Evolutionary conservation across 1,140 invertebrate species (phyloP), one percentile per base, ranked within the genome.

Genomic region (Lepidostoma basale): DNA sequence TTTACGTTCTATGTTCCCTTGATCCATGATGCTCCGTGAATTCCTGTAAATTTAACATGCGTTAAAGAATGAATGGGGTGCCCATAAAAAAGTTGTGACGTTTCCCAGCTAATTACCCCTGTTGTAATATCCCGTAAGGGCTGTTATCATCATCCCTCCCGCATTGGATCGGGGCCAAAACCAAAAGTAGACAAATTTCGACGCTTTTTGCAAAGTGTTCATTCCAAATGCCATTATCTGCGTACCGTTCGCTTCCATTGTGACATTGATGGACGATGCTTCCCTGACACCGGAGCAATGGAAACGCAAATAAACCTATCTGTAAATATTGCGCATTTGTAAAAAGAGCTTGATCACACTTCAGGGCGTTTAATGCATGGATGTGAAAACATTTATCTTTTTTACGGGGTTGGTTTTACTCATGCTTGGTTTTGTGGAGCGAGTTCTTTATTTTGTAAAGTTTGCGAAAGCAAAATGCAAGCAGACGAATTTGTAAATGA

Each of bases 171-270:
- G 23, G 25, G 26, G 49, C 49, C 23, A 54, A 54, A 54, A 54
- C 49, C 49, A 54, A 54, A 54, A 54, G 49, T 30, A 54, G 14
- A 54, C 49, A 33, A 54, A 54, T 54, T 54, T n/a, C 26, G 49
- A 30, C 25, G n/a, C 49, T 54, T 54, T 28, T 54, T 54, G 26
- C 20, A 30, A 54, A 54, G 23, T 54, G 26, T 54, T 54, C 49
- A 54, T 54, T 54, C 49, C 49, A 18, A 30, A 28, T 54, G 25
- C 25, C 49, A 54, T 54, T 54, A 54, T 30, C 45, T 49, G 45
- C 45, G 45, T 26, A n/a, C 45, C 45, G 4, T 49, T 49, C 45
- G 45, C 45, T 12, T n/a, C 44, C 45, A 49, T 49, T 49, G 18
- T 49, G 45, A 49, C 45, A 12, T 49, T 49, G 45, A 49, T 49